Evolutionary conservation across 2,113 vertebrate genomes (phyloP).

Genomic region (Suncus etruscus): DNA sequence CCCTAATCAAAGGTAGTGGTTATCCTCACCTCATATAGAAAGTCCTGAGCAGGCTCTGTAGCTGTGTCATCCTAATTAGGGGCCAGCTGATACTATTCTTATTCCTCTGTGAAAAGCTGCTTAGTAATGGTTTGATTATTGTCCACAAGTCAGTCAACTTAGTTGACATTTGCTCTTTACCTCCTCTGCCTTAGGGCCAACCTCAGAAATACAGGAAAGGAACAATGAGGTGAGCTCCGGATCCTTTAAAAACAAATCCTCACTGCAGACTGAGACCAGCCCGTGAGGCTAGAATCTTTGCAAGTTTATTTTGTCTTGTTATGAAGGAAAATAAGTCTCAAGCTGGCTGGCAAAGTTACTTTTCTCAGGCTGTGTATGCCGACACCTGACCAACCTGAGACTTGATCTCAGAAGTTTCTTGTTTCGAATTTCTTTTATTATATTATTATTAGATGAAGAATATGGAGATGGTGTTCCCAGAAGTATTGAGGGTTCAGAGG

Average conservation of each 20-base stretch:
- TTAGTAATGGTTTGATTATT: neutral
- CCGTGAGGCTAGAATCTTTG: neutral
- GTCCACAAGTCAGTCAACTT: slow-evolving; percentile 37
- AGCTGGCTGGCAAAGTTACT: neutral
- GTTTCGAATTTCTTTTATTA: neutral
- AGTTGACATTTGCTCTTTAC: slow-evolving; percentile 1
- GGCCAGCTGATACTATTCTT: neutral
- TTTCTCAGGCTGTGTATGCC: neutral
- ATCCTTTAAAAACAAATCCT: neutral
- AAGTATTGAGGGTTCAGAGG: too few species aligned
- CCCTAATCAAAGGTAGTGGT: slow-evolving; percentile 13
- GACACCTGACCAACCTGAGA: neutral
- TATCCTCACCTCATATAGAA: neutral
- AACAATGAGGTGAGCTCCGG: neutral
- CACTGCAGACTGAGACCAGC: neutral
- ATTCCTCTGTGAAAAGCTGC: neutral
- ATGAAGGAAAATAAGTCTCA: slow-evolving; percentile 17
- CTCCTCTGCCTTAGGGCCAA: neutral
- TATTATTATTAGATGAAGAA: too few species aligned
- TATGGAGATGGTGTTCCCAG: too few species aligned
- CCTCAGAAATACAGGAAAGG: neutral
- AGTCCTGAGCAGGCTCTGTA: neutral
- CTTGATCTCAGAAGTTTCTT: slow-evolving; percentile 12
- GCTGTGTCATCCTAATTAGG: neutral
- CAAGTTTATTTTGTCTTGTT: slow-evolving; percentile 16